A percentile compares a stretch with the other conserved stretches of the same genome.
These are phyloP conservation scores for Lepidochrysops patricia DNA, from an alignment of 2,888 invertebrate genomes.

Conservation along the genomic window DNA sequence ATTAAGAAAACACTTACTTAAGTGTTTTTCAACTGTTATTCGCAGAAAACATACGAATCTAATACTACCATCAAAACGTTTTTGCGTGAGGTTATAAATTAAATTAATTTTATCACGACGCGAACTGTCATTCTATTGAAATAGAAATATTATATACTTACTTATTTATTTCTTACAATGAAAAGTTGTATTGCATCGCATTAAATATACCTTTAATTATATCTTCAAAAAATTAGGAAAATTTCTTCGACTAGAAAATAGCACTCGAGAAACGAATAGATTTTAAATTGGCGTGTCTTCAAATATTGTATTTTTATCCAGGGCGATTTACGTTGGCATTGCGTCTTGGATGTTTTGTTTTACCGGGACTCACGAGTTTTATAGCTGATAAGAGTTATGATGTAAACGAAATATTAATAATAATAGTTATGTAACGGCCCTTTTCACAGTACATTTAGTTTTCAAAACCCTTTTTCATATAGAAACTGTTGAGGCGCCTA, in stretches of 20 bases:
- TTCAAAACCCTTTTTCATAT: neutral
- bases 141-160: too few relatives aligned
- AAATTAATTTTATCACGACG: too few relatives aligned
- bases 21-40: neutral
- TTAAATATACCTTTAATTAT: too few relatives aligned
- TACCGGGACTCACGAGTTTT: conserved; percentile 25
- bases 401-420: neutral
- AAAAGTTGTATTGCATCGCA: too few relatives aligned
- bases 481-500: neutral
- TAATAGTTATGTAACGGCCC: neutral
- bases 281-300: conserved; percentile 55
- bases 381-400: conserved; percentile 13
- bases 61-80: neutral
- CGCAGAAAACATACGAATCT: neutral
- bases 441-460: neutral
- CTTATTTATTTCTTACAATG: too few relatives aligned
- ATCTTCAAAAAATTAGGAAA: conserved; percentile 16
- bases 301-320: conserved; percentile 56
- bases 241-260: conserved; percentile 1
- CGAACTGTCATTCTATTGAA: too few relatives aligned
- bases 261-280: conserved; percentile 32
- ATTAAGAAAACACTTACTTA: conserved; percentile 11
- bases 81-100: too few relatives aligned
- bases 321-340: conserved; percentile 30
- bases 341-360: conserved; percentile 28